These are phyloP conservation scores for Alectura lathami DNA, from an alignment of 2,113 vertebrate genomes.

Conservation along the genomic window DNA sequence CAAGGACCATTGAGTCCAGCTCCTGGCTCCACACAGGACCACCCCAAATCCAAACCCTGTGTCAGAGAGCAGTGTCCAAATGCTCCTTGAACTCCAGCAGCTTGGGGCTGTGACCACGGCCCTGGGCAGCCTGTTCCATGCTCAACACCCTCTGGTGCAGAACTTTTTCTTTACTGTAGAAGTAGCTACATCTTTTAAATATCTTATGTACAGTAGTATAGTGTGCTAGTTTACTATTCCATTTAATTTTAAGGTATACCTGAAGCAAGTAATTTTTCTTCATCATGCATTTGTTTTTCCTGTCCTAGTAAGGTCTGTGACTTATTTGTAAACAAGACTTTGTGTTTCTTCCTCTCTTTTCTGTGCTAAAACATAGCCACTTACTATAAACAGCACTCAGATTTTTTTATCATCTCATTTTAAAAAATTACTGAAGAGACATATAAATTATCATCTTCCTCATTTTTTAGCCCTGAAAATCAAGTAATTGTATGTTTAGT, in stretches of 20 bases:
- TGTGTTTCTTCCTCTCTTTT: not conserved
- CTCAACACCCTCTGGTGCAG: not conserved
- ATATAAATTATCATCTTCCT: not conserved
- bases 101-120: not conserved
- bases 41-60: not conserved
- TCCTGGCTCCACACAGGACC: not conserved
- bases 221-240: not conserved
- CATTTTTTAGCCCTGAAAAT: not conserved
- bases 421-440: not conserved
- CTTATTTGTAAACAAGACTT: not conserved
- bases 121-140: not conserved
- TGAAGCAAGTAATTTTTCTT: not conserved
- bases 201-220: not conserved
- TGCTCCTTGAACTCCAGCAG: not conserved
- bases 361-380: not conserved
- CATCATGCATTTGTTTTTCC: not conserved
- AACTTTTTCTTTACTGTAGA: not conserved
- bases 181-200: not conserved
- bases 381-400: not conserved
- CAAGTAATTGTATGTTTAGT: not conserved
- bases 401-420: not conserved
- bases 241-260: not conserved
- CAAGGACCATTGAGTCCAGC: not conserved
- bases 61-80: not conserved
- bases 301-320: not conserved